These are phyloP conservation scores for Diploscapter pachys DNA, from an alignment of 1,140 invertebrate genomes.

Conservation along the genomic window DNA sequence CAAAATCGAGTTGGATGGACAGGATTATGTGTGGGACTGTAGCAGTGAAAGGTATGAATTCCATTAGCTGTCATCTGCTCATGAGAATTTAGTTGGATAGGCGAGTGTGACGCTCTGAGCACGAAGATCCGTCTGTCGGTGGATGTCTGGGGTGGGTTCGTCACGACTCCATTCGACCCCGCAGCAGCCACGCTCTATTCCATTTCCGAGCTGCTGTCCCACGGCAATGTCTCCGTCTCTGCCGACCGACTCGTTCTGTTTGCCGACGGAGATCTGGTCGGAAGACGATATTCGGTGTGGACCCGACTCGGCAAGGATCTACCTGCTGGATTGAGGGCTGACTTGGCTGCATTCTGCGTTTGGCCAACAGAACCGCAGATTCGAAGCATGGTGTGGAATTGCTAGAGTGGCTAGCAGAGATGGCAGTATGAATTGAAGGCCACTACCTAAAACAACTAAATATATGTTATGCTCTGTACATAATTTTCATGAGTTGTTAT, in stretches of 20 bases:
- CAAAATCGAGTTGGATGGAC: slow-evolving; percentile 10
- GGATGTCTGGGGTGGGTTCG: slow-evolving; percentile 10
- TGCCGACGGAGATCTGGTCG: slow-evolving; percentile 25
- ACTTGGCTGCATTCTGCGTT: slow-evolving; percentile 21
- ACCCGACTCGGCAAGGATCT: slow-evolving; percentile 1
- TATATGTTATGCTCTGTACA: slow-evolving; percentile 1
- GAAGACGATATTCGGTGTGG: slow-evolving; percentile 26
- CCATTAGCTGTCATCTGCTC: not conserved
- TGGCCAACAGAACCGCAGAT: slow-evolving; percentile 30
- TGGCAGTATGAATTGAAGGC: slow-evolving; percentile 41
- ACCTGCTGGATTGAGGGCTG: slow-evolving; percentile 9
- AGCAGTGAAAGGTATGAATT: slow-evolving; percentile 16
- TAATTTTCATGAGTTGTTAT: not conserved
- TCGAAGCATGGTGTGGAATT: not conserved
- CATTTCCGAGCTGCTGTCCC: slow-evolving; percentile 19
- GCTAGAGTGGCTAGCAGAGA: slow-evolving; percentile 21
- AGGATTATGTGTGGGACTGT: slow-evolving; percentile 18
- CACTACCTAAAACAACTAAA: slow-evolving; percentile 26
- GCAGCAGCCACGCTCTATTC: not conserved
- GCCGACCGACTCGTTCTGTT: slow-evolving; percentile 24
- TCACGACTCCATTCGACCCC: not conserved
- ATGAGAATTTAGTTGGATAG: slow-evolving; percentile 21
- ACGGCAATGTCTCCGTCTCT: slow-evolving; percentile 21
- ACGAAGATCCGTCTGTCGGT: not conserved
- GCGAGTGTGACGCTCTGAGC: slow-evolving; percentile 19